Evolutionary conservation across 2,113 vertebrate species (phyloP).

Genomic region (Pygoscelis antarcticus): DNA sequence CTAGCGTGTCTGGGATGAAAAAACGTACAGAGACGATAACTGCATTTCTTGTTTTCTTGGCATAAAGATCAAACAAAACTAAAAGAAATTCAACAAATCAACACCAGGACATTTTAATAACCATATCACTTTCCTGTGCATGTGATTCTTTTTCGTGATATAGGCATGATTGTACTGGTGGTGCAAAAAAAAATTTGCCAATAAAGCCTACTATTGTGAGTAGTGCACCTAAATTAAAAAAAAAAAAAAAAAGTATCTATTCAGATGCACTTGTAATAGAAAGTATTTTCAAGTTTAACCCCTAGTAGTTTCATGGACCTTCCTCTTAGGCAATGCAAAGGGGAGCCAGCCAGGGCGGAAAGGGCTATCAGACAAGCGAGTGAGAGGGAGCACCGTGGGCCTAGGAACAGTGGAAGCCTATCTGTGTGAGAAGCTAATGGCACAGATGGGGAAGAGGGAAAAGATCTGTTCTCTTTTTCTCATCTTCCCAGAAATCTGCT

Average conservation of each 20-base stretch:
- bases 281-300: not conserved
- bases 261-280: not conserved
- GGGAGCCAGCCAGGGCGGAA: not conserved
- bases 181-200: not conserved
- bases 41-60: not conserved
- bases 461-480: not conserved
- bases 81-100: not conserved
- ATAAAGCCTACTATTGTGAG: not conserved
- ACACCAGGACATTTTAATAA: not conserved
- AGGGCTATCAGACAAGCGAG: not conserved
- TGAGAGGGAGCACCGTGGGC: not conserved
- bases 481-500: not conserved
- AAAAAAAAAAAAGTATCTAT: not conserved
- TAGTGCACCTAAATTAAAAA: not conserved
- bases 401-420: not conserved
- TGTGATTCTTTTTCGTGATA: not conserved
- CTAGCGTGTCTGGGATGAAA: not conserved
- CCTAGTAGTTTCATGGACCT: not conserved
- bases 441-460: not conserved
- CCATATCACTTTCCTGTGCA: not conserved
- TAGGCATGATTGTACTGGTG: not conserved
- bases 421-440: not conserved
- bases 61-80: not conserved
- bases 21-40: not conserved
- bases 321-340: not conserved